Base-by-base conservation (phyloP, 2,113 vertebrate genomes). In the Plecturocebus donacophilus region DNA sequence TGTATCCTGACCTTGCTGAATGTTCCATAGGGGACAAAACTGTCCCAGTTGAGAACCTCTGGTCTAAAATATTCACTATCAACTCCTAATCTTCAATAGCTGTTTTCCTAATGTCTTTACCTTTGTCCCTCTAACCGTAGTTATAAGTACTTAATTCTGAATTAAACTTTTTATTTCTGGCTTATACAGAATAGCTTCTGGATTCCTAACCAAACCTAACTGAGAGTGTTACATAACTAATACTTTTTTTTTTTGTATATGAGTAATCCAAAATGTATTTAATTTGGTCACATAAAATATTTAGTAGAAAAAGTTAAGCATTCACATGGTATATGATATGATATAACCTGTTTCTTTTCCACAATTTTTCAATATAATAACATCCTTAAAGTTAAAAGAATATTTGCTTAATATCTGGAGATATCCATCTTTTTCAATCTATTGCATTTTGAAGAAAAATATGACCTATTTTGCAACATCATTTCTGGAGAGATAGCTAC, bases 261-360 rank as follows among this genome's bases (percentile, higher is more conserved):
- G 45, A 66, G 8, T 77, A 35, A 91, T 71, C 61, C 16, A 87
- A 96, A 96, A 54, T 38, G 3, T 52, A 76, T 68, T 91, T 94
- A 79, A 82, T 89, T 95, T 83, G 45, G n/a, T 61, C 54, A 49
- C 23, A 38, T 61, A 95, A 88, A 95, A 91, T 95, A 91, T 64
- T 83, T 79, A 64, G 23, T 49, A 58, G 52, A 73, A 58, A 11
- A 87, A 66, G 45, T 83, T 71, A 88, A 90, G 85, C 27, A 82
- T 76, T 58, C 16, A 77, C 35, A 61, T 58, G 30, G 35, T 68
- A 91, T 66, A 68, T 58, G 6, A 80, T 45, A 79, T 38, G 23
- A 42, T 49, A 92, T 54, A 77, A 40, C 16, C 16, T 61, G 2
- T 66, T 88, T 19, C 23, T 96, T 75, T n/a, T n/a, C 19, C 25